Conservation (phyloP, 2,113 vertebrate species). For the Phyllostomus discolor region DNA sequence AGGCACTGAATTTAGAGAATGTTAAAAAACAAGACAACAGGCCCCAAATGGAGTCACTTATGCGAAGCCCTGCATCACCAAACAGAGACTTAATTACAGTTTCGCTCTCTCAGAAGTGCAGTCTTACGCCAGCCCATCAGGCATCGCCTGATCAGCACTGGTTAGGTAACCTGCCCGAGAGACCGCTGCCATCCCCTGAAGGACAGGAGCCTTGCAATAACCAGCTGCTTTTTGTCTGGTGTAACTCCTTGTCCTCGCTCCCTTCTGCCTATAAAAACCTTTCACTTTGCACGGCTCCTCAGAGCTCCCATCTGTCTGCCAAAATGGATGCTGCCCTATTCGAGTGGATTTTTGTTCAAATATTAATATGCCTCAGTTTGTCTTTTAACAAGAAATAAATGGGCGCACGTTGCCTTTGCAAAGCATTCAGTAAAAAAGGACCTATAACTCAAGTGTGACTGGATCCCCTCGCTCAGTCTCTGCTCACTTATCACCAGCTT, state of each 20-base stretch:
- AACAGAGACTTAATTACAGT: background rate
- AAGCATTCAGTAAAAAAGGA: background rate
- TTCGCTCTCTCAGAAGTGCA: background rate
- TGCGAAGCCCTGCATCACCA: background rate
- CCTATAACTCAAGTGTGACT: background rate
- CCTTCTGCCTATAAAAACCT: background rate
- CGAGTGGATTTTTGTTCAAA: background rate
- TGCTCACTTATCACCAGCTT: background rate
- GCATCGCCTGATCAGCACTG: background rate
- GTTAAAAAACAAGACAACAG: background rate
- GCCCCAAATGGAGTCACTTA: background rate
- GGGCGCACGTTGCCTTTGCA: background rate
- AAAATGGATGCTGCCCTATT: background rate
- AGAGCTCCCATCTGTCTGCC: background rate
- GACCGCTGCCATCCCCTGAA: background rate
- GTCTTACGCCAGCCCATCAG: background rate
- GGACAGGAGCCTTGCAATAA: background rate
- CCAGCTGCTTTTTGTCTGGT: background rate
- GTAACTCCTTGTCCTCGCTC: background rate
- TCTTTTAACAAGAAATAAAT: background rate
- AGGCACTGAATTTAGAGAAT: background rate
- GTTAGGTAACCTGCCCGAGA: background rate
- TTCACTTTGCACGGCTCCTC: background rate
- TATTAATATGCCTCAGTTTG: background rate
- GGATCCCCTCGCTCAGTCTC: background rate